Evolutionary conservation across 2,888 invertebrate genomes (phyloP), one percentile per base, ranked within the genome.

Genomic region (Drosophila flavopinicola): DNA sequence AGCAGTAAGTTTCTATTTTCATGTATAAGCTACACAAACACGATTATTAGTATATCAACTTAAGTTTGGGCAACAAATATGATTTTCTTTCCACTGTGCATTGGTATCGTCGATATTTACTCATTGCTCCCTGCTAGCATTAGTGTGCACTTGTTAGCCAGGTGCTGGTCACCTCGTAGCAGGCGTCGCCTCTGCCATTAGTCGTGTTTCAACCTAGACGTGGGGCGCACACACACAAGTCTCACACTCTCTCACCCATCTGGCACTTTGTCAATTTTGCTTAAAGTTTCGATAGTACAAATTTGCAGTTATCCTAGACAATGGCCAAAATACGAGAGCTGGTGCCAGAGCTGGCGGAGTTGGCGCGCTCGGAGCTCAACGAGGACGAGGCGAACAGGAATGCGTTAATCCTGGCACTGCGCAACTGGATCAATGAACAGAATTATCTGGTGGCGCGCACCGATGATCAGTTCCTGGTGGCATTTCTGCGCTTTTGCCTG

Each of bases 401-500:
- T 3, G 79, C 86, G 3, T 90, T 92, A 71, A 89, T 93, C 25
- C 73, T 88, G 38, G 85, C 90, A 37, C 88, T 93, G 7, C 90
- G 91, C 47, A 83, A 89, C n/a, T 93, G 93, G 93, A 85, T 93
- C n/a, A 71, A 78, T 1, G 90, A 92, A 66, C 92, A 92, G 61
- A 90, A 90, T 1, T 92, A 93, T 78, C 82, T 93, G 15, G 90
- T 78, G 54, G 89, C 92, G 2, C 90, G 91, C 10, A 87, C 80
- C 38, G 86, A 90, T 58, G 92, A 93, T 75, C 93, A 93, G 74
- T 92, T 92, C 86, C 75, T 93, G 33, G 78, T 92, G 10, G 88
- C 91, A 15, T 93, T 93, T 77, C 85, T 93, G 42, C 91, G 93
- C 32, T 92, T 92, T 33, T 91, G 92, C 67, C 93, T 92, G 72